Conservation (phyloP, 2,113 vertebrate genomes). For the Ardeotis arabs region DNA sequence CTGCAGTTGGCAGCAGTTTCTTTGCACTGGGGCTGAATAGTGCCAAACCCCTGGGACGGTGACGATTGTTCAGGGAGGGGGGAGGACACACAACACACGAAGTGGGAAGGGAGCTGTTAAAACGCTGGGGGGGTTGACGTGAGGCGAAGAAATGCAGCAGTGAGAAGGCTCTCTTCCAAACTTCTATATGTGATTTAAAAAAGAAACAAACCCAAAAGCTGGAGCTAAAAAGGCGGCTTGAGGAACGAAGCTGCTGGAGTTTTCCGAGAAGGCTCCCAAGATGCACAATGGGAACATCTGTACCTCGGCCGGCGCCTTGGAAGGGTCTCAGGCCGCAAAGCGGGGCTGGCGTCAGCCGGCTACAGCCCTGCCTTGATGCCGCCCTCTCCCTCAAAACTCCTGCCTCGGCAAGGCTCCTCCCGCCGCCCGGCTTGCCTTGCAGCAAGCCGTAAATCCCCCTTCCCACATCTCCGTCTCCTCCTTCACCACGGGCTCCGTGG, state of each 20-base stretch:
- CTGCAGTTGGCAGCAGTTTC: not conserved
- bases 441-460: conserved; percentile 34
- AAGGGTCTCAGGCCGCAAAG: conserved; percentile 67
- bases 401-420: conserved; percentile 13
- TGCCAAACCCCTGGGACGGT: not conserved
- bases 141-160: not conserved
- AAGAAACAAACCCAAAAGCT: not conserved
- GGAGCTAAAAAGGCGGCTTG: conserved; percentile 33
- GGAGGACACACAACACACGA: not conserved
- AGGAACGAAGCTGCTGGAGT: conserved; percentile 40
- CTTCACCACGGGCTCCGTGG: not conserved
- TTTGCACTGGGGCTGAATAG: not conserved
- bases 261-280: conserved; percentile 68
- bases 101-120: not conserved
- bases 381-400: not conserved
- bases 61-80: fast-evolving
- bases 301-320: conserved; percentile 53
- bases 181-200: not conserved
- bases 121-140: not conserved
- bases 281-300: conserved; percentile 73
- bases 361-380: conserved; percentile 32
- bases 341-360: conserved; percentile 54
- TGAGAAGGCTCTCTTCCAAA: not conserved
- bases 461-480: conserved; percentile 6
- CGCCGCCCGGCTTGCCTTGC: not conserved